These are phyloP conservation scores for Pangasius sanitwongsei DNA, from an alignment of 2,797 vertebrate genomes.

Conservation along the genomic window DNA sequence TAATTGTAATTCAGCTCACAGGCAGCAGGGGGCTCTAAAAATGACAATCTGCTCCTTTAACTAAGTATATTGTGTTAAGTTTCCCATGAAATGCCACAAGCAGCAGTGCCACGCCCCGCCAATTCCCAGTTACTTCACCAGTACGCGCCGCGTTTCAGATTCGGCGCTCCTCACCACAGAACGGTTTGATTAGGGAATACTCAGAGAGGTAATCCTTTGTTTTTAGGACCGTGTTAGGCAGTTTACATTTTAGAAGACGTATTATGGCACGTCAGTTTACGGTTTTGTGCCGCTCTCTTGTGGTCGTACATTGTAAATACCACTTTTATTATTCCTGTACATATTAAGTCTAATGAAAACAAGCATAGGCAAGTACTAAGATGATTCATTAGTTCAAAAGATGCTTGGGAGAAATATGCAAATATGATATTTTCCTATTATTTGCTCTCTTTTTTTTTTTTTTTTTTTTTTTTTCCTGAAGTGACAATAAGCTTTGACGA, in stretches of 20 bases:
- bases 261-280: slow-evolving; percentile 14
- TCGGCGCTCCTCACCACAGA: background rate
- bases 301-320: slow-evolving; percentile 81
- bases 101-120: background rate
- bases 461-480: slow-evolving; percentile 49
- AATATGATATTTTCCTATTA: slow-evolving; percentile 66
- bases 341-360: slow-evolving; percentile 68
- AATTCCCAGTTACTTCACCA: background rate
- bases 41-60: background rate
- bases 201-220: background rate
- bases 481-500: slow-evolving; percentile 70
- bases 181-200: background rate
- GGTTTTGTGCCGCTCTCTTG: slow-evolving; percentile 73
- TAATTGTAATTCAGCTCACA: background rate
- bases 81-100: background rate
- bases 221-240: background rate
- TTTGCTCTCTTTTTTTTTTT: slow-evolving; percentile 57
- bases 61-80: background rate
- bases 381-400: slow-evolving; percentile 65
- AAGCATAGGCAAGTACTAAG: slow-evolving; percentile 66
- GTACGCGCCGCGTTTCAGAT: background rate
- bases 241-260: background rate
- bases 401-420: slow-evolving; percentile 76
- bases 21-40: background rate
- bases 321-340: slow-evolving; percentile 77